A percentile compares a stretch with the other conserved stretches of the same genome.
phyloP scores from a whole-genome alignment of 2,888 invertebrate species.

The Xylophagus ater region DNA sequence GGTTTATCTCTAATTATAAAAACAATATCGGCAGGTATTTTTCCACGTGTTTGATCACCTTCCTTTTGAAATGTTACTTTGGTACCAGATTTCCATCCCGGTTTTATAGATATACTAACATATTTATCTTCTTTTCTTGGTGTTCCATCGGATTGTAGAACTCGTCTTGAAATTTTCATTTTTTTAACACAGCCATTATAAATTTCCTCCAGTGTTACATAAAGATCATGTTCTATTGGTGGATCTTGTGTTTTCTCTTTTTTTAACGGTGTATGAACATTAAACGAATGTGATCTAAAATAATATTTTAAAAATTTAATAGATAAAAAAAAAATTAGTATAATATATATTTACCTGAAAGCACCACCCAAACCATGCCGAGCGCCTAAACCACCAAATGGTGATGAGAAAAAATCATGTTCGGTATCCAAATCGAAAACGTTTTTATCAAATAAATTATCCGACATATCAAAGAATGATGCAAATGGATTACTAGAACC shows the following conservation, averaged over 20 bases:
- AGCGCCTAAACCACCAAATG: constrained; percentile 58
- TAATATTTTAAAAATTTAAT: constrained; percentile 35
- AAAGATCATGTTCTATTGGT: constrained; percentile 85
- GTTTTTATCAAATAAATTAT: constrained; percentile 48
- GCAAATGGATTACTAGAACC: constrained; percentile 91
- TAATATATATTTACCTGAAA: constrained; percentile 31
- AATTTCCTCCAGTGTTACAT: constrained; percentile 89
- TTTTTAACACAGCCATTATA: constrained; percentile 92
- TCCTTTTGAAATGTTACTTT: constrained; percentile 97
- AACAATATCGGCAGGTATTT: constrained; percentile 93
- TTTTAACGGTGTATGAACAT: constrained; percentile 65
- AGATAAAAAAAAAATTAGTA: constrained; percentile 2
- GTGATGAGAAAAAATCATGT: constrained; percentile 70
- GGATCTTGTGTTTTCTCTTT: constrained; percentile 80
- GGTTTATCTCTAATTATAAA: constrained; percentile 95
- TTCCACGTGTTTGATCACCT: constrained; percentile 87
- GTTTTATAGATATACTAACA: constrained; percentile 87
- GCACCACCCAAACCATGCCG: constrained; percentile 63
- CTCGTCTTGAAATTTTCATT: constrained; percentile 95
- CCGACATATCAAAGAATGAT: constrained; percentile 70
- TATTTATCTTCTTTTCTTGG: constrained; percentile 90
- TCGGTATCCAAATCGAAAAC: constrained; percentile 64
- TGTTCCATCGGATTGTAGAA: constrained; percentile 74
- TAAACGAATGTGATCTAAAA: constrained; percentile 79
- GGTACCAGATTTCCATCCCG: constrained; percentile 97